Evolutionary conservation across 2,888 invertebrate species (phyloP).

Genomic region (Scaeva pyrastri): DNA sequence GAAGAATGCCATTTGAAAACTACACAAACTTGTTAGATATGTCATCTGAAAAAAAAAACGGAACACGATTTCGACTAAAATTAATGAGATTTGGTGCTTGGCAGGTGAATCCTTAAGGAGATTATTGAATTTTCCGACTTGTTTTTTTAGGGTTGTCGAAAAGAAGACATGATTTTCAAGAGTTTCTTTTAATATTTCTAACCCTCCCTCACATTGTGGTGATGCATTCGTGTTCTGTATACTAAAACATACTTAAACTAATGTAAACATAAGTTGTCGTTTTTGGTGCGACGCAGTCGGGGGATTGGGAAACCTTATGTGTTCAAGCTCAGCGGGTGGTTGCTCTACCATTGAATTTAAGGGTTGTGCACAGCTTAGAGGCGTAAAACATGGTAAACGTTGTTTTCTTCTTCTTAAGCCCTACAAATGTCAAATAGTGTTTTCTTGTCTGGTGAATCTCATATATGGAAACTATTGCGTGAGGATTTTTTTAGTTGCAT

Average conservation of each 20-base stretch:
- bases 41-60: slow-evolving; percentile 9
- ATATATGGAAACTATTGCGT: neutral
- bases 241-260: no score
- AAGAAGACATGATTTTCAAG: neutral
- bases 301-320: slow-evolving; percentile 52
- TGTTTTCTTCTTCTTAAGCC: neutral
- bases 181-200: neutral
- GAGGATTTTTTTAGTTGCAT: no score
- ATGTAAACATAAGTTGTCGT: neutral
- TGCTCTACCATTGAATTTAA: slow-evolving; percentile 47
- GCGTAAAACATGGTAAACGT: neutral
- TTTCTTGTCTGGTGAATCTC: neutral
- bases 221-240: no score
- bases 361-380: slow-evolving; percentile 4
- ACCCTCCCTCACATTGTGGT: neutral
- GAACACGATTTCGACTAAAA: slow-evolving; percentile 31
- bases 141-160: slow-evolving; percentile 23
- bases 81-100: slow-evolving; percentile 2
- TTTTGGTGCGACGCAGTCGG: no score
- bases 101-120: slow-evolving; percentile 7
- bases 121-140: slow-evolving; percentile 16
- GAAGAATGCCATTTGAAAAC: slow-evolving; percentile 55
- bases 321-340: slow-evolving; percentile 62
- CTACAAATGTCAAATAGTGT: neutral
- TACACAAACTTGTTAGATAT: slow-evolving; percentile 36